Evolutionary conservation across 2,888 invertebrate species (phyloP), one percentile per base, ranked within the genome.

Genomic region (Empis stercorea): DNA sequence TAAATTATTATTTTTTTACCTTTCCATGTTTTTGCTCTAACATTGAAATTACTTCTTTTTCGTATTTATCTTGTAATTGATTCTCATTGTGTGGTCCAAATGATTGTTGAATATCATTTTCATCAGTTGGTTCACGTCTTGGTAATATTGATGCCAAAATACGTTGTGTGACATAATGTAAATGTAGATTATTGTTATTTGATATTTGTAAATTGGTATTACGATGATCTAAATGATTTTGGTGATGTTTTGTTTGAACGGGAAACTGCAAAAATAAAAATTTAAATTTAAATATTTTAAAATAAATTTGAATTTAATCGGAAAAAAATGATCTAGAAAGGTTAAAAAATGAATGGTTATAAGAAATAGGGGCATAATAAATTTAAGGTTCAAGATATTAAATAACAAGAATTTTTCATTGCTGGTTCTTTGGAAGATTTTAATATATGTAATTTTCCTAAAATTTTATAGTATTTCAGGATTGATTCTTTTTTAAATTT

Each of bases 21-120:
- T 57, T 58, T 40, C 60, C 59, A 46, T 60, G 60, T 50, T 60
- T 60, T 46, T 59, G 59, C 46, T 60, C 58, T 14, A 60, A 43
- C 60, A 60, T 59, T 17, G 55, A 52, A 46, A 60, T 56, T 44
- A 60, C 50, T 39, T 59, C 59, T 51, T 53, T 54, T 51, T 59
- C 59, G 49, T 57, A 56, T 53, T 55, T 56, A 54, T 57, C 56
- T 46, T 54, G 50, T 37, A 51, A 40, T 47, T 50, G 45, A 32
- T 46, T 51, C 40, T 52, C 54, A 48, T 49, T 54, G 48, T 54
- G 53, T 20, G 53, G 45, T 45, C 48, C 44, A 34, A n/a, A 38
- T 37, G 14, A 30, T 9, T 23, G n/a, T n/a, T n/a, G 40, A 36
- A 32, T 39, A 43, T 52, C 49, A 16, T 43, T 20, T 7, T 23